phyloP scores from a whole-genome alignment of 2,888 invertebrate species.

The Sturmia bella region DNA sequence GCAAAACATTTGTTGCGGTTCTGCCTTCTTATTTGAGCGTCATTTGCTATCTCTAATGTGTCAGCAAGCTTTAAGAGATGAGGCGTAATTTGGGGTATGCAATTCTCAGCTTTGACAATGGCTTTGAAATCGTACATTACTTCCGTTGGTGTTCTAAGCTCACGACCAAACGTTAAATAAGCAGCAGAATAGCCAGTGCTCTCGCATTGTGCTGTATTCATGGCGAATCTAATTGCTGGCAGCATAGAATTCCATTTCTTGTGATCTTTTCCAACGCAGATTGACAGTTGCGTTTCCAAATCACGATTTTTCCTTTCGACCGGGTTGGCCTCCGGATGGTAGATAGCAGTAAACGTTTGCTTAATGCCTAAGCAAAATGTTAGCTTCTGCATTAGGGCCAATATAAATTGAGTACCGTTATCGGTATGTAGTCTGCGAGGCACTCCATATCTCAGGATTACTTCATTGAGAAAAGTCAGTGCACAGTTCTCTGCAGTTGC shows the following conservation, averaged over 20 bases:
- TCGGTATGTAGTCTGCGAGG: slow-evolving; percentile 21
- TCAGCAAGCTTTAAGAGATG: slow-evolving; percentile 28
- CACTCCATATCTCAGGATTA: slow-evolving; percentile 30
- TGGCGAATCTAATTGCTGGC: slow-evolving; percentile 72
- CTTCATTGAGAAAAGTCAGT: slow-evolving; percentile 23
- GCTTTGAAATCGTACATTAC: slow-evolving; percentile 71
- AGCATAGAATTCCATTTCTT: slow-evolving; percentile 67
- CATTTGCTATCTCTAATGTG: slow-evolving; percentile 29
- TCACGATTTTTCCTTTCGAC: slow-evolving; percentile 71
- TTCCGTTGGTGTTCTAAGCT: slow-evolving; percentile 75
- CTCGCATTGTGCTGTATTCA: slow-evolving; percentile 76
- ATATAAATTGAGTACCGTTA: slow-evolving; percentile 36
- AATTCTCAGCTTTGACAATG: slow-evolving; percentile 71
- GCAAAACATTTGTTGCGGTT: slow-evolving; percentile 67
- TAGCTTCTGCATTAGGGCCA: slow-evolving; percentile 75
- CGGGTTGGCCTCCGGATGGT: slow-evolving; percentile 77
- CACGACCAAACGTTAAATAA: slow-evolving; percentile 76
- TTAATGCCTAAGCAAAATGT: slow-evolving; percentile 24
- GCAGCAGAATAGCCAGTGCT: slow-evolving; percentile 75
- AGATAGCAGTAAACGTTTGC: slow-evolving; percentile 72
- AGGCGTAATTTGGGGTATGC: slow-evolving; percentile 39
- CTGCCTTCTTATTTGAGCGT: slow-evolving; percentile 70
- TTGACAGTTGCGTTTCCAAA: slow-evolving; percentile 19
- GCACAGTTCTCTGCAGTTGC: slow-evolving; percentile 41
- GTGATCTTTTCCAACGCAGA: slow-evolving; percentile 6